A percentile compares a stretch with the other conserved stretches of the same genome.
Evolutionary conservation across 2,113 vertebrate genomes (phyloP).

Genomic region (Nerophis lumbriciformis): DNA sequence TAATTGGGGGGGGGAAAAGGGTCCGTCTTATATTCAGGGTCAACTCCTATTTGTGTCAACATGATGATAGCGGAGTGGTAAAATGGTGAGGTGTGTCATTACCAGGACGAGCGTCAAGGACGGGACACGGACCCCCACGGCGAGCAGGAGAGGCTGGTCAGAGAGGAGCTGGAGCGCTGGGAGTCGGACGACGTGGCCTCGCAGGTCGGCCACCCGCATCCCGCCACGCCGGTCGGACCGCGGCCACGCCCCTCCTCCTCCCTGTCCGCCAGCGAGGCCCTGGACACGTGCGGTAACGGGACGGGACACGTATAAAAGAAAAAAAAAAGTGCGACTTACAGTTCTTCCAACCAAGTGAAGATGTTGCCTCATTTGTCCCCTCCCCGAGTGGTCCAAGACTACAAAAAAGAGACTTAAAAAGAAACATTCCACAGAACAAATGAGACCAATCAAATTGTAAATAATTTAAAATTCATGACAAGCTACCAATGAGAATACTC

Average conservation of each 20-base stretch:
- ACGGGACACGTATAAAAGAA: slow-evolving; percentile 67
- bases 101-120: slow-evolving; percentile 85
- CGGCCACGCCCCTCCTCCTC: slow-evolving; percentile 81
- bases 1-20: too few relatives aligned
- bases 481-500: slow-evolving; percentile 16
- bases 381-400: too few relatives aligned
- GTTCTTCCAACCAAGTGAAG: too few relatives aligned
- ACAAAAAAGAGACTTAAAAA: background rate
- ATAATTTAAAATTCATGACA: slow-evolving; percentile 9
- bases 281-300: slow-evolving; percentile 61
- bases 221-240: slow-evolving; percentile 68
- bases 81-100: background rate
- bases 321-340: slow-evolving; percentile 5
- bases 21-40: background rate
- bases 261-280: slow-evolving; percentile 77
- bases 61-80: background rate
- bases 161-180: slow-evolving; percentile 91
- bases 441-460: slow-evolving; percentile 3
- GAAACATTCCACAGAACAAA: slow-evolving; percentile 16
- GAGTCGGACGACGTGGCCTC: slow-evolving; percentile 85
- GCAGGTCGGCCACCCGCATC: slow-evolving; percentile 79
- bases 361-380: too few relatives aligned
- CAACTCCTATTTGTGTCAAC: background rate
- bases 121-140: slow-evolving; percentile 80
- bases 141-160: slow-evolving; percentile 87